Conservation (phyloP, 2,888 invertebrate species). For the Rotaria sp. region DNA sequence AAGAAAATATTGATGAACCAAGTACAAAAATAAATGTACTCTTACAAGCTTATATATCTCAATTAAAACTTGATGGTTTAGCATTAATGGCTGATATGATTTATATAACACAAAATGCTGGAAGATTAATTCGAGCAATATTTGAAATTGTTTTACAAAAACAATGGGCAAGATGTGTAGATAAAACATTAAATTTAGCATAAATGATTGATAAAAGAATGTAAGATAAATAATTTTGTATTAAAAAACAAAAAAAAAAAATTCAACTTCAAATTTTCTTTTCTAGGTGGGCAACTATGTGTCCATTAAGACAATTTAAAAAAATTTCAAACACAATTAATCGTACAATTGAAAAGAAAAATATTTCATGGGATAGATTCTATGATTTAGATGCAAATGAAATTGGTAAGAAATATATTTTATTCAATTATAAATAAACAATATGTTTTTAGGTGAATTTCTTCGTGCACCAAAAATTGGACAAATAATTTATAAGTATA, state of each 20-base stretch:
- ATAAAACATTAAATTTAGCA: constrained; percentile 85
- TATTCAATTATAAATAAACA: too few species aligned
- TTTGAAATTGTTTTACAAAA: constrained; percentile 84
- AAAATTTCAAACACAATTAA: constrained; percentile 94
- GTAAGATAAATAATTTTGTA: constrained; percentile 51
- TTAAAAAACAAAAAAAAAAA: too few species aligned
- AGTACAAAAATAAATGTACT: constrained; percentile 86
- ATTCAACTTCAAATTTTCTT: neutral
- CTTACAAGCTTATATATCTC: constrained; percentile 93
- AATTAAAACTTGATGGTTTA: constrained; percentile 92
- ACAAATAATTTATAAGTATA: constrained; percentile 83
- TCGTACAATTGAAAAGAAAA: constrained; percentile 92
- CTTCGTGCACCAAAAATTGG: constrained; percentile 82
- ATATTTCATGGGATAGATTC: constrained; percentile 63
- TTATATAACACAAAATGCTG: constrained; percentile 93
- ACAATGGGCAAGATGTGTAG: constrained; percentile 93
- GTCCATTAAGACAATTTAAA: constrained; percentile 86
- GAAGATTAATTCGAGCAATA: constrained; percentile 84
- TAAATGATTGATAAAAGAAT: constrained; percentile 97
- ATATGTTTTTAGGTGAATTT: constrained; percentile 67
- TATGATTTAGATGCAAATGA: constrained; percentile 94
- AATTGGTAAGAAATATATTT: constrained; percentile 62
- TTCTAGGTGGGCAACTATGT: constrained; percentile 86
- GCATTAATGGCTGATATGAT: constrained; percentile 99
- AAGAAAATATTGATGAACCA: constrained; percentile 93